Base-by-base conservation (phyloP, 2,797 vertebrate genomes). In the Pogonophryne albipinna region DNA sequence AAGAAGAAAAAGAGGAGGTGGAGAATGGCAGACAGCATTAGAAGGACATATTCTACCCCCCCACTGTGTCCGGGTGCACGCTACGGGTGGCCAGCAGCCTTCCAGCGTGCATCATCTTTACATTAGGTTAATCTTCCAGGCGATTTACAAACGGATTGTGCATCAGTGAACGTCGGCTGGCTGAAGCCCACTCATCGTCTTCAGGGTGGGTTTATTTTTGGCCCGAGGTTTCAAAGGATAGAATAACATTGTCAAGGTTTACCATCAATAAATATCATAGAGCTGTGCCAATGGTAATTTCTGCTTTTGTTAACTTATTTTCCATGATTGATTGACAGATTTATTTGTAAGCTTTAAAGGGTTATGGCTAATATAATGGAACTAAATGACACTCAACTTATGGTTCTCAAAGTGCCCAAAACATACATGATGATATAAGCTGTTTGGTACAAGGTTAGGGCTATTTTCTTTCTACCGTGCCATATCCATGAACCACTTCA, bases 71-170 rank as follows among this genome's bases (percentile, higher is more conserved):
- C 23, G 3, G 13, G 44, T 11, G 34, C 17, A 47, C 60, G 16
- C 66, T 38, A 17, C 31, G 23, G 3, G 59, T 45, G 44, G n/a
- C 61, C 57, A 23, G 56, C 15, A 64, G 66, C 58, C 60, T 53
- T 42, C 46, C 57, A 52, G 19, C 27, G 11, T 55, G 59, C 70
- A 79, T 82, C 55, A 72, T 85, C 71, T 85, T 87, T 76, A 78
- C 85, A 86, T 91, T 77, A 80, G 51, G 38, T 27, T 73, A 79
- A 66, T 83, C 74, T 75, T 72, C 66, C 34, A 62, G 51, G 44
- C 1, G 34, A 47, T 82, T 63, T 57, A 53, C n/a, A 38, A 71
- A 74, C 56, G 70, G 56, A 85, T 78, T 66, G 77, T 64, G 52
- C 73, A 82, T 67, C 64, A 71, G 65, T 61, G 73, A 83, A 70